phyloP scores from a whole-genome alignment of 2,888 invertebrate genomes.

The Andrena praecox region DNA sequence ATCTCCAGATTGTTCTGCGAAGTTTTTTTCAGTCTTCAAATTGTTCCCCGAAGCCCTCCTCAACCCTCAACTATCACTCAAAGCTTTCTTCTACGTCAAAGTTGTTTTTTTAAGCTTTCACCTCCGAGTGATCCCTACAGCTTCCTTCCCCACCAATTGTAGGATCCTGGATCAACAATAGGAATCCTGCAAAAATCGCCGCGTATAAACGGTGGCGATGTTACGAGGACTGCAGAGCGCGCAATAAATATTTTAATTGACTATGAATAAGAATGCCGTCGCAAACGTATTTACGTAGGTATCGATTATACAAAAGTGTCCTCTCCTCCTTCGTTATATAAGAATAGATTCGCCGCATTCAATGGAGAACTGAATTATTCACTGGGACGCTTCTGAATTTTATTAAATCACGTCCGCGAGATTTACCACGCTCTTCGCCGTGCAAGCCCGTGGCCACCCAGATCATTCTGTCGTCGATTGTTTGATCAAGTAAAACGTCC shows the following conservation, averaged over 20 bases:
- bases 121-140: too few relatives aligned
- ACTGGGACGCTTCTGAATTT: conserved; percentile 61
- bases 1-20: too few relatives aligned
- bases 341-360: conserved; percentile 44
- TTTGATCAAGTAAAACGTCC: conserved; percentile 53
- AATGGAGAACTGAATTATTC: conserved; percentile 61
- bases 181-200: neutral
- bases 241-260: conserved; percentile 52
- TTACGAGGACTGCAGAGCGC: neutral
- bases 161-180: neutral
- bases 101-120: neutral
- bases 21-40: too few relatives aligned
- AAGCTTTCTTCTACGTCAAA: neutral
- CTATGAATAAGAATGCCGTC: conserved; percentile 29
- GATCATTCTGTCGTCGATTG: conserved; percentile 21
- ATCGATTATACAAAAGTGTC: conserved; percentile 38
- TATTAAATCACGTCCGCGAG: conserved; percentile 63
- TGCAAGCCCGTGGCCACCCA: neutral
- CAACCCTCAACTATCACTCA: too few relatives aligned
- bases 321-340: conserved; percentile 23
- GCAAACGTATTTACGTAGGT: conserved; percentile 31
- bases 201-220: too few relatives aligned
- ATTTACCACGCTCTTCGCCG: conserved; percentile 38
- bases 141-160: too few relatives aligned
- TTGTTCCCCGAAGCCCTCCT: too few relatives aligned